Base-by-base conservation (phyloP, 1,140 invertebrate genomes). In the Neuroterus valhalla region DNA sequence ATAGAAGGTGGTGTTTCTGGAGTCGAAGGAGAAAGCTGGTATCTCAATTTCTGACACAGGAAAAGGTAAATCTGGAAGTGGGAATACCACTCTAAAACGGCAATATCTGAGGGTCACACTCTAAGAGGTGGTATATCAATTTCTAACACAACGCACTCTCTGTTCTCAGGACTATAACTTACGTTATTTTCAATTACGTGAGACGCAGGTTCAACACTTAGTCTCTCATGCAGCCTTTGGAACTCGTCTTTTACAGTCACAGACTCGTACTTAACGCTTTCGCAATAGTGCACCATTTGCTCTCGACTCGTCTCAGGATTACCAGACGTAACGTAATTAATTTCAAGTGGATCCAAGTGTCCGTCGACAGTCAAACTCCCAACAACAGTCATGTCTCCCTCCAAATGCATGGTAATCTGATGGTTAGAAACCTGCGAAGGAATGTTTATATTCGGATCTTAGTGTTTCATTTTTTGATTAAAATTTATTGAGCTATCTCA, bases 251-350 rank as follows among this genome's bases (percentile, higher is more conserved):
- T 89, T 3, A 85, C 79, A 8, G 78, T 52, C 1, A 86, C 79
- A n/a, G 82, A 48, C 62, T 89, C 87, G 55, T 84, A 89, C 23
- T 90, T 87, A 4, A 88, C 81, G 55, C 80, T 85, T 52, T 87
- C 81, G 66, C 84, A 88, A 31, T 86, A 90, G 70, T 89, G 87
- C 5, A 88, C 85, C 31, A 88, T 88, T 74, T 86, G 84, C 42
- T 85, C 83, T 21, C 80, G 72, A 72, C 66, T 84, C 62, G 82
- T 76, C 14, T 86, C 83, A 4, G 88, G 68, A 55, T 76, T 84
- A 66, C 89, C 89, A 0, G 86, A 81, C 50, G 87, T 87, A 3
- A 89, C 89, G 78, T 89, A 89, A 84, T 90, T 89, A 71, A 90
- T 90, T 70, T 84, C 88, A 74, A 90, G 76, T 26, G 88, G 88